phyloP scores from a whole-genome alignment of 2,797 vertebrate species.

The Propithecus deckenii region DNA sequence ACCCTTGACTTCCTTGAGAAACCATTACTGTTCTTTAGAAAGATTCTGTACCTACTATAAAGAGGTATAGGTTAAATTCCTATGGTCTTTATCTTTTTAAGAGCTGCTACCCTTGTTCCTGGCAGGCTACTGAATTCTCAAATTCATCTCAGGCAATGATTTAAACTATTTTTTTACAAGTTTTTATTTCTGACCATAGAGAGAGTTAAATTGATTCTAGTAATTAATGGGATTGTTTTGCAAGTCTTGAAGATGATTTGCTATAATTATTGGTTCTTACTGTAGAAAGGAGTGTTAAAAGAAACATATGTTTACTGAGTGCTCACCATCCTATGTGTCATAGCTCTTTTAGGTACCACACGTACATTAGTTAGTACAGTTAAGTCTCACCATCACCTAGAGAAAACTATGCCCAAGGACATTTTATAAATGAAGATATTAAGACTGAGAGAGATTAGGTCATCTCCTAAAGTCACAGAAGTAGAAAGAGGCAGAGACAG shows the following conservation, averaged over 20 bases:
- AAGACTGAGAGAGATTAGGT: background rate
- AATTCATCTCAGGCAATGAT: background rate
- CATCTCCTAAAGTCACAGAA: background rate
- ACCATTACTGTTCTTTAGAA: background rate
- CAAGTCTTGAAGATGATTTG: slow-evolving; percentile 31
- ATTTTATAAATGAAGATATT: background rate
- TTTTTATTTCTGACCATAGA: slow-evolving; percentile 30
- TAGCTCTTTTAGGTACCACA: background rate
- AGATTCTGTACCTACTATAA: background rate
- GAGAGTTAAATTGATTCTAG: slow-evolving; percentile 18
- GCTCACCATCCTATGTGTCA: background rate
- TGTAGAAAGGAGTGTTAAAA: background rate
- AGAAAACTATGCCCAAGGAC: background rate
- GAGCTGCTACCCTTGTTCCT: background rate
- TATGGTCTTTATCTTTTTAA: background rate
- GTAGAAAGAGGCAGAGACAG: background rate
- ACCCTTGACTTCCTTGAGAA: background rate
- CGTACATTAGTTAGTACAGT: background rate
- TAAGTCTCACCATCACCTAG: background rate
- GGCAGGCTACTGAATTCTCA: slow-evolving; percentile 11
- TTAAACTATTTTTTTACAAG: background rate
- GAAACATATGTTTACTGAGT: background rate
- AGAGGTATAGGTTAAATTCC: background rate
- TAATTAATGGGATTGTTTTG: slow-evolving; percentile 31
- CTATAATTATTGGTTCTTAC: background rate